phyloP scores from a whole-genome alignment of 2,797 vertebrate species.

The Leptodactylus fallax region DNA sequence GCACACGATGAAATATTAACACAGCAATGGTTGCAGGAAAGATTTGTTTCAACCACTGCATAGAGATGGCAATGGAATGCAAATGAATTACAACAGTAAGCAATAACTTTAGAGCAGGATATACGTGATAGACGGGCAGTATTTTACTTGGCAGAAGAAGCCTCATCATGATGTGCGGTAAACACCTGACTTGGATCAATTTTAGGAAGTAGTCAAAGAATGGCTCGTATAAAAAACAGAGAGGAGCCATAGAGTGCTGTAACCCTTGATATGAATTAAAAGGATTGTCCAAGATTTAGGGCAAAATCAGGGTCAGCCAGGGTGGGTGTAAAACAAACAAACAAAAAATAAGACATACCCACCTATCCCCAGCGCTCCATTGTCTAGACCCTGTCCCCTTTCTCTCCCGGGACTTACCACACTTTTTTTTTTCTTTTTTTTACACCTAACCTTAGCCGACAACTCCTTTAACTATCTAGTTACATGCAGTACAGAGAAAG shows the following conservation, averaged over 20 bases:
- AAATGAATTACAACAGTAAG: constrained; percentile 58
- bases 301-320: no score
- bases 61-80: constrained; percentile 61
- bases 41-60: constrained; percentile 55
- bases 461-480: background rate
- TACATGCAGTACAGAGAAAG: background rate
- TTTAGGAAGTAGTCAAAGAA: background rate
- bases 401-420: no score
- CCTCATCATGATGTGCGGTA: background rate
- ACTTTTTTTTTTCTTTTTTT: no score
- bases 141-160: constrained; percentile 1
- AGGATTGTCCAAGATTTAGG: no score
- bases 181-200: background rate
- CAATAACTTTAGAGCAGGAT: constrained; percentile 57
- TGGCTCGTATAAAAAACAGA: background rate
- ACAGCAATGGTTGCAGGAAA: constrained; percentile 14
- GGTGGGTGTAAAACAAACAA: no score
- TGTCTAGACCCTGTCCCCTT: no score
- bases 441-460: no score
- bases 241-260: background rate
- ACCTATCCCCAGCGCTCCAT: no score
- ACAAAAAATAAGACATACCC: no score
- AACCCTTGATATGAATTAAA: background rate
- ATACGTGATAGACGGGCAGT: background rate
- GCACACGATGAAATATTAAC: constrained; percentile 42